Evolutionary conservation across 2,888 invertebrate genomes (phyloP).

Genomic region (Xestoiulus laeticollis): DNA sequence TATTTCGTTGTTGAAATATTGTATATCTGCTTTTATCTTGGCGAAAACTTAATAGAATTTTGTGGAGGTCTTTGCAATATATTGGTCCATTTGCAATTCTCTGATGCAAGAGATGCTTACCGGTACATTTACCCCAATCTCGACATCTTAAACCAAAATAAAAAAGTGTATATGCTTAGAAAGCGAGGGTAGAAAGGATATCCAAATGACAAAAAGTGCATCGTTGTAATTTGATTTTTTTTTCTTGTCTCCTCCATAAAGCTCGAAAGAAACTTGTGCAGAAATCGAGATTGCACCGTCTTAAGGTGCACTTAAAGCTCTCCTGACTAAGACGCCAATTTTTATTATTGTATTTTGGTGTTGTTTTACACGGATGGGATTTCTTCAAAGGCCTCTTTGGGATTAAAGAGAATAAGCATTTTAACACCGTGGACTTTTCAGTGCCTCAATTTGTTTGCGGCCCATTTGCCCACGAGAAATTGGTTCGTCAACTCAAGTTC

Average conservation of each 20-base stretch:
- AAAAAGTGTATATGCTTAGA: not conserved
- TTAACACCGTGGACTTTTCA: not conserved
- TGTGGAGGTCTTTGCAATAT: no score
- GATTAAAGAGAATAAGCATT: not conserved
- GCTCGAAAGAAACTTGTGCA: not conserved
- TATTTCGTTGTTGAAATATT: no score
- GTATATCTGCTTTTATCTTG: no score
- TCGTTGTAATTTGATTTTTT: not conserved
- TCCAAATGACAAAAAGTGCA: not conserved
- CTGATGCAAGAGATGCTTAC: not conserved
- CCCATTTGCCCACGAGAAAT: not conserved
- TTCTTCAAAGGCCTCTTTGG: not conserved
- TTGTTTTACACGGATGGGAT: constrained; percentile 10
- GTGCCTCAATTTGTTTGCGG: constrained; percentile 32
- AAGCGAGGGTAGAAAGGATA: not conserved
- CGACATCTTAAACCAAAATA: not conserved
- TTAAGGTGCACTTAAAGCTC: constrained; percentile 4
- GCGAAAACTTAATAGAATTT: no score
- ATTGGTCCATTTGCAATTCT: not conserved
- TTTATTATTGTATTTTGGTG: not conserved
- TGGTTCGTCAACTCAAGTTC: not conserved
- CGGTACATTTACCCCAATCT: not conserved
- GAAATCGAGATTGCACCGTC: not conserved
- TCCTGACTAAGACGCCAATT: not conserved
- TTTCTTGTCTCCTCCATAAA: not conserved